These are phyloP conservation scores for Clusia tigrina DNA, from an alignment of 2,888 invertebrate species.

Conservation along the genomic window DNA sequence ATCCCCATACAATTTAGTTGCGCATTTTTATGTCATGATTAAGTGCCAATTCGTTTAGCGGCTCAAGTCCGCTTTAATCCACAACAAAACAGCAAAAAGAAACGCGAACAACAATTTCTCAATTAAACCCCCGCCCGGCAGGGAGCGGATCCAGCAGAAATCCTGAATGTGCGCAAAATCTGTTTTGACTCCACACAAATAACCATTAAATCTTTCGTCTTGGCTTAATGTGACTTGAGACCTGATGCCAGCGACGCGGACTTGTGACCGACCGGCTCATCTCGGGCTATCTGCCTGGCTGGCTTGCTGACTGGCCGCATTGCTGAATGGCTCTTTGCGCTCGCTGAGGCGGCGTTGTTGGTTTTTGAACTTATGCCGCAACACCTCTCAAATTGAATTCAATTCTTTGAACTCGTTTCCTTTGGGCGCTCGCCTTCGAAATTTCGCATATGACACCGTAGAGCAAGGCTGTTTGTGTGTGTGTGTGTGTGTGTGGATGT, in stretches of 20 bases:
- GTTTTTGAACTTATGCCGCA: slow-evolving; percentile 2
- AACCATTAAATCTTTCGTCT: slow-evolving; percentile 55
- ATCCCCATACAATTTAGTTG: slow-evolving; percentile 43
- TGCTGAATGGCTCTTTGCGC: neutral
- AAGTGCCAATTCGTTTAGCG: slow-evolving; percentile 37
- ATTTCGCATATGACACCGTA: slow-evolving; percentile 8
- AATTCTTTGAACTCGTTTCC: neutral
- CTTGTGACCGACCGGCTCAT: neutral
- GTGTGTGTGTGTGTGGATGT: neutral
- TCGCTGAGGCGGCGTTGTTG: neutral
- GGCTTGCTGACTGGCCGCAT: neutral
- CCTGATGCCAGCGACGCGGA: slow-evolving; percentile 15
- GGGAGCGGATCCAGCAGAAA: slow-evolving; percentile 6
- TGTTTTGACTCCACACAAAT: slow-evolving; percentile 57
- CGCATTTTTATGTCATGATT: slow-evolving; percentile 58
- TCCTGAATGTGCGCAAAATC: slow-evolving; percentile 39
- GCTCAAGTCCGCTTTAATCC: slow-evolving; percentile 18
- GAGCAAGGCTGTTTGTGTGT: neutral
- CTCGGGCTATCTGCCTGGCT: neutral
- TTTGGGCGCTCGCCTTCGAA: too few species aligned
- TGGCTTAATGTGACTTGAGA: slow-evolving; percentile 33
- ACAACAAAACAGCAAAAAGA: neutral
- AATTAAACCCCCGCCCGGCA: too few species aligned
- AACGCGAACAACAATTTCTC: slow-evolving; percentile 5
- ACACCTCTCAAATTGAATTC: neutral